Evolutionary conservation across 2,797 vertebrate species (phyloP).

Genomic region (Rhadinocentrus ornatus): DNA sequence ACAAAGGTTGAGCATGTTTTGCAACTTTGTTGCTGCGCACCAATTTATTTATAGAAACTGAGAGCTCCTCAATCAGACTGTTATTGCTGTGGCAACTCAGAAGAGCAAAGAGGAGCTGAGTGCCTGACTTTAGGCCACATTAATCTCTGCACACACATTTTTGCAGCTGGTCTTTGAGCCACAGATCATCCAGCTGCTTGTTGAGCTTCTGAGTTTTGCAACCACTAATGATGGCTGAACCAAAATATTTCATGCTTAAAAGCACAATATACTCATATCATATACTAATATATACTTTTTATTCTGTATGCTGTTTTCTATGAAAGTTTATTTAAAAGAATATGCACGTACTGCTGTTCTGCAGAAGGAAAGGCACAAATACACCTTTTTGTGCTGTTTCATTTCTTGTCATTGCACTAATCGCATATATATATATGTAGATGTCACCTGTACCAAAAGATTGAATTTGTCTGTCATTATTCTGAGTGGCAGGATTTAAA

Average conservation of each 20-base stretch:
- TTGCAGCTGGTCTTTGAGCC: constrained; percentile 8
- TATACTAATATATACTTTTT: constrained; percentile 50
- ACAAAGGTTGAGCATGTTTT: constrained; percentile 62
- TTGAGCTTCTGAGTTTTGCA: constrained; percentile 18
- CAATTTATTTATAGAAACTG: constrained; percentile 28
- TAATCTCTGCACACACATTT: constrained; percentile 25
- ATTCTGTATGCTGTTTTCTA: constrained; percentile 25
- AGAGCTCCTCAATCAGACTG: constrained; percentile 1
- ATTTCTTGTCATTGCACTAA: constrained; percentile 68
- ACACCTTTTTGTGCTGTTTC: constrained; percentile 54
- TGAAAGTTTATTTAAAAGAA: constrained; percentile 21
- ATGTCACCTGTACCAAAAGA: constrained; percentile 44
- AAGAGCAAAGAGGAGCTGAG: constrained; percentile 20
- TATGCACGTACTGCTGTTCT: constrained; percentile 57
- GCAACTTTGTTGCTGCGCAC: constrained; percentile 43
- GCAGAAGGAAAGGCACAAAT: constrained; percentile 56
- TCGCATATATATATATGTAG: constrained; percentile 55
- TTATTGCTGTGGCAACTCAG: constrained; percentile 16
- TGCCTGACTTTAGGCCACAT: constrained; percentile 5
- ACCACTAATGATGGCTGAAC: constrained; percentile 18
- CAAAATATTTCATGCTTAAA: constrained; percentile 17
- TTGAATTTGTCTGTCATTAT: constrained; percentile 60
- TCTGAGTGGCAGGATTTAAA: constrained; percentile 29
- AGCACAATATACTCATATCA: constrained; percentile 47
- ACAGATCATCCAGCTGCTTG: constrained; percentile 13